Evolutionary conservation across 1,140 invertebrate species (phyloP).

Genomic region (Physella acuta): DNA sequence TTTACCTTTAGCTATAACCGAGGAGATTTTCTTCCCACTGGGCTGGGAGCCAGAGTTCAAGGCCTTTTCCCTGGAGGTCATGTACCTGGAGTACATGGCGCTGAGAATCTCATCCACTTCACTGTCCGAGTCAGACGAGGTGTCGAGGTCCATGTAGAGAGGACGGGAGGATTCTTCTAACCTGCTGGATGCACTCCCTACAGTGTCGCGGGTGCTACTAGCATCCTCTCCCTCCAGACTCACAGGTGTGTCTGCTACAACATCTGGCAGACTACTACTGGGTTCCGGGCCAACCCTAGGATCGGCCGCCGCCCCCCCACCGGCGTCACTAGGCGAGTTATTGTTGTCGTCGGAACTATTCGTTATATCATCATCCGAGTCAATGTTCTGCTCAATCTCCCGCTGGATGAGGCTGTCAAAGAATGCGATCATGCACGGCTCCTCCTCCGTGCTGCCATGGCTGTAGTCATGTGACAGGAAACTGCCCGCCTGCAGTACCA

Average conservation of each 20-base stretch:
- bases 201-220: not conserved
- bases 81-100: slow-evolving; percentile 25
- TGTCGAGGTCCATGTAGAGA: not conserved
- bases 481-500: slow-evolving; percentile 77
- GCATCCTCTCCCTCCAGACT: not conserved
- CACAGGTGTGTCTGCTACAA: too few species aligned
- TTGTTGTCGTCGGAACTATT: slow-evolving; percentile 1
- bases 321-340: slow-evolving; percentile 9
- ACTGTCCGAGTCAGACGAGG: slow-evolving; percentile 21
- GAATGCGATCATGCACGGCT: slow-evolving; percentile 93
- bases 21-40: slow-evolving; percentile 21
- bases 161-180: not conserved
- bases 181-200: not conserved
- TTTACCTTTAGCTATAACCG: slow-evolving; percentile 21
- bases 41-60: not conserved
- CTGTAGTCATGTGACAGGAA: slow-evolving; percentile 66
- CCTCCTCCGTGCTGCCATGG: slow-evolving; percentile 82
- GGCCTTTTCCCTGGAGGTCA: slow-evolving; percentile 13
- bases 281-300: not conserved
- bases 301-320: slow-evolving; percentile 14
- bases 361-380: slow-evolving; percentile 33
- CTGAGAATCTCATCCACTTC: slow-evolving; percentile 24
- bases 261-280: not conserved
- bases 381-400: slow-evolving; percentile 72
- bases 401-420: slow-evolving; percentile 90